Base-by-base conservation (phyloP, 2,113 vertebrate species). In the Sander vitreus region DNA sequence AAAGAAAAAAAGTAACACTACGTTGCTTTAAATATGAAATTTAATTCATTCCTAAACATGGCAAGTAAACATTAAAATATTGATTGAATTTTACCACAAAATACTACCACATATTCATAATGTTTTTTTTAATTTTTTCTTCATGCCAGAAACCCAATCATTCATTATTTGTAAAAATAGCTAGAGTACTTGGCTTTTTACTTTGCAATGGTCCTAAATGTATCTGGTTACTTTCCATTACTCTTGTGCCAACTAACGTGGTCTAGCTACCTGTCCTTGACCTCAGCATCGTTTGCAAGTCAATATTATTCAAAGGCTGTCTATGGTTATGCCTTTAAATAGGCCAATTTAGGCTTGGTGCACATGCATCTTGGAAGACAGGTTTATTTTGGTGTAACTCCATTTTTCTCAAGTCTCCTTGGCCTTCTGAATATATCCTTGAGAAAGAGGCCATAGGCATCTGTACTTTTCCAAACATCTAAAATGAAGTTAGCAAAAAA, bases 331-430 rank as follows among this genome's bases (percentile, higher is more conserved):
- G 93, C 85, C 90, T 94, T 95, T 95, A 95, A 93, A 95, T 95
- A 93, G 94, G 95, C 91, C 95, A 96, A 95, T 95, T 95, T 96
- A 89, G 88, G 71, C 93, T 93, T 72, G 70, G 84, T 86, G 90
- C 92, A 92, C 95, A 96, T 96, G 94, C 91, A 95, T 96, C 95
- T 95, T 95, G 82, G 90, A 92, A 94, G 94, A 95, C 95, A 96
- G 95, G 95, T 95, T 96, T 96, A 96, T 96, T 95, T 96, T 92
- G 89, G 93, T 94, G 93, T 81, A 84, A 92, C 94, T 93, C 94
- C 76, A 96, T 96, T 96, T 96, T 95, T 96, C 91, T 94, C 93
- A 93, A 91, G 94, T 95, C 95, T 95, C 95, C 95, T 96, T 95
- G 90, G 74, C 88, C 88, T 89, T 93, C 92, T 85, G 81, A 77